Evolutionary conservation across 2,797 vertebrate genomes (phyloP), one percentile per base, ranked within the genome.

Genomic region (Buphagus erythrorhynchus): DNA sequence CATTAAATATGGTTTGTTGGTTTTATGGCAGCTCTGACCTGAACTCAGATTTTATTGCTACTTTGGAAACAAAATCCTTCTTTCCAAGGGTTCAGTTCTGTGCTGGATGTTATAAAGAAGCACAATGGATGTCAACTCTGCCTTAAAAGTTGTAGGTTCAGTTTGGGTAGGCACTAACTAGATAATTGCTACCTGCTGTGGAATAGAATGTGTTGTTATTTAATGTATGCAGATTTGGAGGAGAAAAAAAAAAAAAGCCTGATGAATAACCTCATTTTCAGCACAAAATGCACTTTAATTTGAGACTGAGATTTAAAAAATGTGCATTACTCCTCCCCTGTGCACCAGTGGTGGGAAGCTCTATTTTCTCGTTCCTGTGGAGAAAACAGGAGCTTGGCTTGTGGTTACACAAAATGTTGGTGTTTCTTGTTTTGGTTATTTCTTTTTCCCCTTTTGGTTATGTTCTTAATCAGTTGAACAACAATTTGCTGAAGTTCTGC

Each of bases 401-500:
- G 35, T 54, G 28, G 2, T 31, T 59, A 18, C 16, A 25, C 18
- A 11, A 38, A 33, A 31, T 2, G 7, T 13, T 71, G 25, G 11
- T 13, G 10, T 38, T 66, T 43, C 10, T 38, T 11, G 6, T 2
- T 61, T 29, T 29, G 71, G 5, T 25, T 18, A 5, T 6, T 3
- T 42, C 6, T n/a, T 36, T 5, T 1, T 0, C 4, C 8, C 7
- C 1, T 21, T 49, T 21, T 58, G 8, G 22, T 62, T 35, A 2
- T 29, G 6, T 31, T 58, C 86, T 46, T 29, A 42, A 43, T 62
- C 33, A 18, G 17, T 8, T 69, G 40, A 76, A 8, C 6, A 29
- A 14, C 2, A 38, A 9, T 10, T 65, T 31, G 18, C 25, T 52
- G 35, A 67, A 61, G 12, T 11, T 52, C 78, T 61, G 46, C 86